Percentiles rank a stretch among this genome's conserved stretches.
These are phyloP conservation scores for Cathartes aura DNA, from an alignment of 2,113 vertebrate species.

Conservation along the genomic window DNA sequence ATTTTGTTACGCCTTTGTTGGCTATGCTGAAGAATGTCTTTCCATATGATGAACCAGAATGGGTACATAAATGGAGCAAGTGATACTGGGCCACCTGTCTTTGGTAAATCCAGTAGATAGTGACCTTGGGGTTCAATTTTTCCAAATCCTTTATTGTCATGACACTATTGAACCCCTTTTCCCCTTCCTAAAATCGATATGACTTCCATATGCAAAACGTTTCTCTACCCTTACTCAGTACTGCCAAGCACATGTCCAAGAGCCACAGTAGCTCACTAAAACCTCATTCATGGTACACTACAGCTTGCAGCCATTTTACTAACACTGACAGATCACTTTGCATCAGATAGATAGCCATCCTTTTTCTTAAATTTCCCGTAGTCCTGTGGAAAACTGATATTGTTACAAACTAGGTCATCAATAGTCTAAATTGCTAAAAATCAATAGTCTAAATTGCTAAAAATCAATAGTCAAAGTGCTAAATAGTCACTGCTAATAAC, in stretches of 20 bases:
- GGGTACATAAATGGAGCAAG: background rate
- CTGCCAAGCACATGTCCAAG: background rate
- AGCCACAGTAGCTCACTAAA: background rate
- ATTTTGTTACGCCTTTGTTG: background rate
- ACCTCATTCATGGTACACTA: background rate
- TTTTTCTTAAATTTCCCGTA: background rate
- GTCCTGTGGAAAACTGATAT: background rate
- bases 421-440: background rate
- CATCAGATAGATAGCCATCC: background rate
- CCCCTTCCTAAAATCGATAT: background rate
- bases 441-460: too few species aligned
- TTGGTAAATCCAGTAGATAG: background rate
- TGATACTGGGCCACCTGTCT: fast-evolving
- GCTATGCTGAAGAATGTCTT: background rate
- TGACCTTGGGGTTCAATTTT: background rate
- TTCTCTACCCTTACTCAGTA: background rate
- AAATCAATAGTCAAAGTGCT: background rate
- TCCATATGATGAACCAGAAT: background rate
- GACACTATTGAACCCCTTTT: background rate
- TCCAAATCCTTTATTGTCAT: background rate
- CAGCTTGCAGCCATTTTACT: background rate
- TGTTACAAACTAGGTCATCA: background rate
- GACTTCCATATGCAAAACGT: background rate
- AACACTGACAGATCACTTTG: background rate
- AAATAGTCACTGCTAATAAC: background rate